Percentiles rank a stretch among this genome's conserved stretches.
Evolutionary conservation across 1,140 invertebrate species (phyloP).

Genomic region (Charaxes varanes): DNA sequence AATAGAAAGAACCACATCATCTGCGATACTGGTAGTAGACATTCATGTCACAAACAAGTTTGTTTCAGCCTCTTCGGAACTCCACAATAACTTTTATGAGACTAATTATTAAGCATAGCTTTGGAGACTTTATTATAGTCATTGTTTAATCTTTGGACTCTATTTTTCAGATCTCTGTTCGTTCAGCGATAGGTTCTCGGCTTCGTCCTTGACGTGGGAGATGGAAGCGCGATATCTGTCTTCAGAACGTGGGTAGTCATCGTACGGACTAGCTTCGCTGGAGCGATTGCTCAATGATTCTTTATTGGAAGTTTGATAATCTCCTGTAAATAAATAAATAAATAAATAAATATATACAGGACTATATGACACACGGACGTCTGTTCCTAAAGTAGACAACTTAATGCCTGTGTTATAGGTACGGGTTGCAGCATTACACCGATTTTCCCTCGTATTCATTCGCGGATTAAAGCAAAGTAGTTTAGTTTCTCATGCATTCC

Average conservation of each 20-base stretch:
- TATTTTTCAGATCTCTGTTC: slow-evolving; percentile 69
- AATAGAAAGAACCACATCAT: too few relatives aligned
- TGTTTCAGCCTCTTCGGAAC: slow-evolving; percentile 14
- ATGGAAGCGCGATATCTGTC: slow-evolving; percentile 55
- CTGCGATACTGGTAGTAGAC: background rate
- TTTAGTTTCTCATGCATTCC: too few relatives aligned
- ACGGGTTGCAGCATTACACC: too few relatives aligned
- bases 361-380: too few relatives aligned
- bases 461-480: too few relatives aligned
- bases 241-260: slow-evolving; percentile 53
- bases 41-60: background rate
- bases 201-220: slow-evolving; percentile 64
- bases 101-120: slow-evolving; percentile 4
- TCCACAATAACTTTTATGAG: slow-evolving; percentile 5
- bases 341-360: too few relatives aligned
- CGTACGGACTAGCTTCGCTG: slow-evolving; percentile 59
- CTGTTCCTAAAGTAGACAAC: too few relatives aligned
- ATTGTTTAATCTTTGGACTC: slow-evolving; percentile 17
- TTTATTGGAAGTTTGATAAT: slow-evolving; percentile 53
- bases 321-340: slow-evolving; percentile 26
- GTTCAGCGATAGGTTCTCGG: slow-evolving; percentile 70
- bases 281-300: slow-evolving; percentile 60
- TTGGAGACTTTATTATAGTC: slow-evolving; percentile 1
- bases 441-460: too few relatives aligned
- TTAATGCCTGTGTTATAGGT: too few relatives aligned